Base-by-base conservation (phyloP, 2,888 invertebrate genomes). In the Dynastes hyllus region DNA sequence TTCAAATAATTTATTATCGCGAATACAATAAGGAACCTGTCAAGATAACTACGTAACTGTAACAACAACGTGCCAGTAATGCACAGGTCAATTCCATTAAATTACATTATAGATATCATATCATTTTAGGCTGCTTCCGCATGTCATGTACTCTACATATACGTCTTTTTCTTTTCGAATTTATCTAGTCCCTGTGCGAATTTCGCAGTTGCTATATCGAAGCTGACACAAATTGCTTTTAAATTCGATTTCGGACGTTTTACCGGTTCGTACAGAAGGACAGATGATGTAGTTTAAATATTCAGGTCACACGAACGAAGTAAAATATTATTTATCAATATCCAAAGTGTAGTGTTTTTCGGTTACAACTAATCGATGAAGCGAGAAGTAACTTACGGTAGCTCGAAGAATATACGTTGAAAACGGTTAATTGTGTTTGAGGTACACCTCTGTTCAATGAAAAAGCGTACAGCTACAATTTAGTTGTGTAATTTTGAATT, bases 221-320 rank as follows among this genome's bases (percentile, higher is more conserved):
- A 75, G 61, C 50, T 75, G 73, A 29, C 63, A 75, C 61, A 63
- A 75, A 75, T 75, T 75, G 73, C 73, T 61, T 75, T 61, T 75
- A 61, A 75, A 75, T 75, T 75, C 73, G 61, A 75, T 75, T 75
- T 75, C 45, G 73, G 58, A 75, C 13, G 73, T 75, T 75, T 61
- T 58, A 61, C 73, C 40, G 61, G 27, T 69, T 51, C 51, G 11
- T 29, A 22, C 69, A 69, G 50, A 29, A 69, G 69, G 51, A 69
- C 69, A 69, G 51, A 51, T 69, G 69, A 69, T 69, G 69, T 51
- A 69, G 29, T 69, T 69, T 69, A 69, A 69, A 69, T 69, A 69
- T 69, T 69, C 69, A 69, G 50, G 69, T 69, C 51, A 51, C 29
- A 53, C 51, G 69, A 51, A 69, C 27, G 51, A 29, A 11, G 22